These are phyloP conservation scores for Gonocerus acuteangulatus DNA, from an alignment of 2,888 invertebrate species.

Conservation along the genomic window DNA sequence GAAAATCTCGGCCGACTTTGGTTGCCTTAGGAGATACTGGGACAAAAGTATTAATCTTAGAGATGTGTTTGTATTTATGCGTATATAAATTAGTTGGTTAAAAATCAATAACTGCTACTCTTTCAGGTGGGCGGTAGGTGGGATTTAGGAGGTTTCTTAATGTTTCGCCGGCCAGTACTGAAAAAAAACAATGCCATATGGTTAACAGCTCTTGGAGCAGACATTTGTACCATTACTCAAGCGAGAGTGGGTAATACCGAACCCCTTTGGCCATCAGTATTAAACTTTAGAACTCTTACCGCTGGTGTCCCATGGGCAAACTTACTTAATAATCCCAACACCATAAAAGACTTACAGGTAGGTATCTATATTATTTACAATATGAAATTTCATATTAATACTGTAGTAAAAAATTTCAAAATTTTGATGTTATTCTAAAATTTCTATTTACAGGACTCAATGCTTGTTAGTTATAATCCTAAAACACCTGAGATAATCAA, in stretches of 20 bases:
- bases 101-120: not conserved
- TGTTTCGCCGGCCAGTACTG: slow-evolving; percentile 53
- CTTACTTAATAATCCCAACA: slow-evolving; percentile 44
- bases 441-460: slow-evolving; percentile 50
- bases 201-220: slow-evolving; percentile 50
- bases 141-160: slow-evolving; percentile 50
- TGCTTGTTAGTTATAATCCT: slow-evolving; percentile 56
- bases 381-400: no score
- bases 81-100: not conserved
- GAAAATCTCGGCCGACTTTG: slow-evolving; percentile 52
- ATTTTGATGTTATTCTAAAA: not conserved
- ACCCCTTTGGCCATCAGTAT: slow-evolving; percentile 47
- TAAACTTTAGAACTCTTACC: slow-evolving; percentile 47
- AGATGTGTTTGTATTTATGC: not conserved
- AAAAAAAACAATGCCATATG: slow-evolving; percentile 49
- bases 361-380: no score
- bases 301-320: slow-evolving; percentile 55
- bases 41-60: not conserved
- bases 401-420: no score
- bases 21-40: slow-evolving; percentile 49
- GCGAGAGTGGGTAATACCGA: slow-evolving; percentile 47
- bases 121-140: slow-evolving; percentile 41
- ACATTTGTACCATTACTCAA: slow-evolving; percentile 46
- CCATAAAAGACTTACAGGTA: slow-evolving; percentile 39
- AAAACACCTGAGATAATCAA: slow-evolving; percentile 53